A percentile compares a stretch with the other conserved stretches of the same genome.
Evolutionary conservation across 2,888 invertebrate species (phyloP).

Genomic region (Dysmachus trigonus): DNA sequence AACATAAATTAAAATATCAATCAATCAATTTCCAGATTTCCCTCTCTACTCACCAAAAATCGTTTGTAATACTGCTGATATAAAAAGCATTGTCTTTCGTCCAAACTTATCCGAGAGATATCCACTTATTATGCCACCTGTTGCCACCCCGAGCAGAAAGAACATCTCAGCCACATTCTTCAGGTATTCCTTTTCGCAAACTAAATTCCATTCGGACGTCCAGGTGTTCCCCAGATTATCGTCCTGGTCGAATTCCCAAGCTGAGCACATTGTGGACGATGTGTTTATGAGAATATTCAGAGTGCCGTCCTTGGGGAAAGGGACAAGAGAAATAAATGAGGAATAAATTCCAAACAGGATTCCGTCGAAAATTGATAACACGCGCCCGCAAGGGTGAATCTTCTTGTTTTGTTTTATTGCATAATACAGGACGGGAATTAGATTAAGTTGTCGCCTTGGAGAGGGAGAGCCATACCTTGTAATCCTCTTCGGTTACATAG

Average conservation of each 20-base stretch:
- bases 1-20: not conserved
- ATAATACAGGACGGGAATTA: not conserved
- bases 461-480: not conserved
- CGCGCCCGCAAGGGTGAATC: not conserved
- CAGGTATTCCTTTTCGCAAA: constrained; percentile 76
- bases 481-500: constrained; percentile 54
- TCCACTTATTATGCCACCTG: constrained; percentile 82
- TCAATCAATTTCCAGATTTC: not conserved
- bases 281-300: constrained; percentile 62
- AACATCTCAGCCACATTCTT: constrained; percentile 80
- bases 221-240: constrained; percentile 71
- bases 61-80: constrained; percentile 75
- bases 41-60: constrained; percentile 67
- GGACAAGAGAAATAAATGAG: not conserved
- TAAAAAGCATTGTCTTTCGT: constrained; percentile 78
- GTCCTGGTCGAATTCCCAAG: constrained; percentile 71
- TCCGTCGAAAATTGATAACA: not conserved
- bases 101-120: constrained; percentile 84
- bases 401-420: not conserved
- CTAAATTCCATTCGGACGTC: constrained; percentile 79
- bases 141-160: constrained; percentile 79
- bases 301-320: constrained; percentile 54
- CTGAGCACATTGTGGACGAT: constrained; percentile 67
- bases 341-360: not conserved
- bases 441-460: not conserved